Percentiles rank a stretch among this genome's conserved stretches.
Evolutionary conservation across 2,888 invertebrate species (phyloP).

Genomic region (Epistrophe grossulariae): DNA sequence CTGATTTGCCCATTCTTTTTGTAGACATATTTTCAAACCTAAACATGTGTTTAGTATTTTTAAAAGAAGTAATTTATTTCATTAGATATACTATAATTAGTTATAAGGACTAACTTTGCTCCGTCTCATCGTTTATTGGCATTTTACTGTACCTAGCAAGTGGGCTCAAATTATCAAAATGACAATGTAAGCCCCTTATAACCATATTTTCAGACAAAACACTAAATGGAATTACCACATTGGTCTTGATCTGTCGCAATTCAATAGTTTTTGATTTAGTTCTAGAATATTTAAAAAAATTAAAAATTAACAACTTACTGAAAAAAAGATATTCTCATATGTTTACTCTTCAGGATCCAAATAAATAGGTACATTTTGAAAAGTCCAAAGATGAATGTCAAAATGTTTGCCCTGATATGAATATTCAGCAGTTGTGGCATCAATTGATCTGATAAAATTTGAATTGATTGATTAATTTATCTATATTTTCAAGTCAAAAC

Average conservation of each 20-base stretch:
- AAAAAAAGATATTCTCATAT: background rate
- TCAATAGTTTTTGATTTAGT: conserved; percentile 77
- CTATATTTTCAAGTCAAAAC: background rate
- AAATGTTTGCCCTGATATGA: conserved; percentile 77
- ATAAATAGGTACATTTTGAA: conserved; percentile 80
- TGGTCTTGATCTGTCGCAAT: conserved; percentile 65
- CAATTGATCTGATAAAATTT: conserved; percentile 74
- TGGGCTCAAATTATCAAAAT: conserved; percentile 80
- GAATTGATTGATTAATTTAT: background rate
- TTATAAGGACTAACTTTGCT: conserved; percentile 14
- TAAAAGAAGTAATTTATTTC: background rate
- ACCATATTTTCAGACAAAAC: conserved; percentile 79
- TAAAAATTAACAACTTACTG: background rate
- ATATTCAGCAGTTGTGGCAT: conserved; percentile 78
- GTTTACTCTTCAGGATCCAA: conserved; percentile 78
- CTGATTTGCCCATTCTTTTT: conserved; percentile 79
- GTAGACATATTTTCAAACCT: conserved; percentile 77
- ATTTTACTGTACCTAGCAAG: conserved; percentile 76
- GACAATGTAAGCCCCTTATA: conserved; percentile 79
- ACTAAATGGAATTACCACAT: conserved; percentile 78
- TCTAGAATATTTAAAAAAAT: conserved; percentile 68
- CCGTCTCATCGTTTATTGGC: conserved; percentile 6
- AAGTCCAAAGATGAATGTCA: conserved; percentile 80
- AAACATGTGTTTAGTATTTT: background rate
- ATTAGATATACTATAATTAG: background rate